Percentiles rank a stretch among this genome's conserved stretches.
Conservation (phyloP, 2,113 vertebrate genomes). For the Limanda limanda region DNA sequence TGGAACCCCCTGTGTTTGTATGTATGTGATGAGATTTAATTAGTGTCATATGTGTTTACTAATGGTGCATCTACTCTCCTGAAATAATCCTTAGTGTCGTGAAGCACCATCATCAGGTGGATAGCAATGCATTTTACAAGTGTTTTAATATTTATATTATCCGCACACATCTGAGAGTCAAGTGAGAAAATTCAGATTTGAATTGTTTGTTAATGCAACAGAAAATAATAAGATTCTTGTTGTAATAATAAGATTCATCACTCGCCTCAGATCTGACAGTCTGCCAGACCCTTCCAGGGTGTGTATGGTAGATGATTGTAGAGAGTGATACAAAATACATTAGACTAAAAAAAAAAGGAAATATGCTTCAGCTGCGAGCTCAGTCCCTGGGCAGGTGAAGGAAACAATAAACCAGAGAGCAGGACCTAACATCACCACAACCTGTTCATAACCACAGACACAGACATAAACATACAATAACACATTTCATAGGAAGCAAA, state of each 20-base stretch:
- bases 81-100: too few species aligned
- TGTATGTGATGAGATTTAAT: conserved; percentile 12
- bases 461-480: background rate
- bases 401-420: too few species aligned
- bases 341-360: background rate
- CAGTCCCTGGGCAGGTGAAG: too few species aligned
- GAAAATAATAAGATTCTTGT: background rate
- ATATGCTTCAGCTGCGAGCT: background rate
- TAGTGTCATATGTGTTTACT: background rate
- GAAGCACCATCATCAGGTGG: too few species aligned
- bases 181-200: background rate
- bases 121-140: too few species aligned
- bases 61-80: too few species aligned
- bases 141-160: conserved; percentile 18
- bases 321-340: background rate
- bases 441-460: background rate
- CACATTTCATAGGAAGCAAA: background rate
- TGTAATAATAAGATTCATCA: background rate
- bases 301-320: background rate
- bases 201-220: background rate
- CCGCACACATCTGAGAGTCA: background rate
- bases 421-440: too few species aligned
- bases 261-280: background rate
- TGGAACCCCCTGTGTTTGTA: background rate
- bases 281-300: background rate